A percentile compares a stretch with the other conserved stretches of the same genome.
These are phyloP conservation scores for Hypomecis punctinalis DNA, from an alignment of 2,888 invertebrate genomes.

Conservation along the genomic window DNA sequence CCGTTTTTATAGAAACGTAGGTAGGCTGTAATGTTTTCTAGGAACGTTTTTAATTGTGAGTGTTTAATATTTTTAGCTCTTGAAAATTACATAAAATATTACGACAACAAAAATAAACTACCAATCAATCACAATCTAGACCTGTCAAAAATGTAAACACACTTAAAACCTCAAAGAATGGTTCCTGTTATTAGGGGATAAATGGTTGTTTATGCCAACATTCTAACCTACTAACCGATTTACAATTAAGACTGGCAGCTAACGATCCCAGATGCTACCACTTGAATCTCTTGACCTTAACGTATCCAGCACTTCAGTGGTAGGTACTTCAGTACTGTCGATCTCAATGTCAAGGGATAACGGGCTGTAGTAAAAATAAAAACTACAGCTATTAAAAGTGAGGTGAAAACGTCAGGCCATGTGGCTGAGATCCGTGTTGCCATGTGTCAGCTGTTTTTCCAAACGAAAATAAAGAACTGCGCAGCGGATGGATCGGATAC, in stretches of 20 bases:
- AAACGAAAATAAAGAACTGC: slow-evolving; percentile 70
- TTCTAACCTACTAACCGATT: slow-evolving; percentile 33
- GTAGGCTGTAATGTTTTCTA: too few species aligned
- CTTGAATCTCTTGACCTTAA: slow-evolving; percentile 38
- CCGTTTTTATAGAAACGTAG: too few species aligned
- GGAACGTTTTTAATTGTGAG: too few species aligned
- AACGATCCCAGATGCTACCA: slow-evolving; percentile 34
- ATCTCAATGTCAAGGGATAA: slow-evolving; percentile 39
- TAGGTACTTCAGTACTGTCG: slow-evolving; percentile 7
- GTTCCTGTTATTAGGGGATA: not conserved
- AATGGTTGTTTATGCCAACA: slow-evolving; percentile 14
- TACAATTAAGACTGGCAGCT: slow-evolving; percentile 26
- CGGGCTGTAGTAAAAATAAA: slow-evolving; percentile 26
- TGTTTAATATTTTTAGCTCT: too few species aligned
- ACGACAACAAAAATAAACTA: slow-evolving; percentile 11
- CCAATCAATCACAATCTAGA: slow-evolving; percentile 17
- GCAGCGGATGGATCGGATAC: slow-evolving; percentile 58
- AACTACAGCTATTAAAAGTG: slow-evolving; percentile 17
- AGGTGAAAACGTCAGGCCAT: slow-evolving; percentile 47
- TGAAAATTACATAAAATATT: not conserved
- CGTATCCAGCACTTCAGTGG: slow-evolving; percentile 17
- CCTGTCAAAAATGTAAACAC: slow-evolving; percentile 9
- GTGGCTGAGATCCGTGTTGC: slow-evolving; percentile 59
- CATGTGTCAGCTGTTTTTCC: slow-evolving; percentile 68
- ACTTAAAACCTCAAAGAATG: slow-evolving; percentile 13